Base-by-base conservation (phyloP, 2,888 invertebrate species). In the Rhopalosiphum nymphaeae region DNA sequence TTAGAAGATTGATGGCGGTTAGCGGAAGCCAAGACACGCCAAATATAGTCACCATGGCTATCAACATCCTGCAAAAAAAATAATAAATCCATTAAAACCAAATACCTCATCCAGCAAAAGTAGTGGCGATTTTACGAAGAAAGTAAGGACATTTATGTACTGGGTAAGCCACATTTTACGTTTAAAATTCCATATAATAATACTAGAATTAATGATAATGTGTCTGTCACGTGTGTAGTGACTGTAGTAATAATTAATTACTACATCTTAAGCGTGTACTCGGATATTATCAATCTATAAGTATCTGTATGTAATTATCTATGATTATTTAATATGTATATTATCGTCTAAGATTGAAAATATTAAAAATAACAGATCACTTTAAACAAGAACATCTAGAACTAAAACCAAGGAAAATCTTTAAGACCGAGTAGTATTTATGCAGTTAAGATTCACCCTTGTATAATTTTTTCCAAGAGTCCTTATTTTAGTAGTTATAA, bases 31-130 rank as follows among this genome's bases (percentile, higher is more conserved):
- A 99, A 61, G 99, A 99, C n/a, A 98, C 96, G 0, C 99, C 98
- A 96, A 99, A 99, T 93, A 99, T 98, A 26, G 98, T 97, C 25
- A 98, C 99, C 99, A 99, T 99, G 3, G 98, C 98, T 94, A 99
- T 99, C 94, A 99, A 96, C 99, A 99, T 99, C 95, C 98, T 94
- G 90, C 3, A 42, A 49, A 9, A 26, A 49, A n/a, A 46, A 11
- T 56, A 84, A 53, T n/a, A n/a, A 9, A 78, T 67, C 16, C 21
- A 42, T 36, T 0, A n/a, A n/a, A n/a, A n/a, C 4, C n/a, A 67
- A 67, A 67, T 13, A 10, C n/a, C 11, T 61, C 13, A n/a, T 67
- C 4, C 3, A n/a, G 1, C 13, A 78, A 78, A 78, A 36, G 2
- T 21, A 42, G 21, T 21, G 36, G 7, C 2, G 21, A 21, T n/a